Base-by-base conservation (phyloP, 2,797 vertebrate species). In the Anniella stebbinsi region DNA sequence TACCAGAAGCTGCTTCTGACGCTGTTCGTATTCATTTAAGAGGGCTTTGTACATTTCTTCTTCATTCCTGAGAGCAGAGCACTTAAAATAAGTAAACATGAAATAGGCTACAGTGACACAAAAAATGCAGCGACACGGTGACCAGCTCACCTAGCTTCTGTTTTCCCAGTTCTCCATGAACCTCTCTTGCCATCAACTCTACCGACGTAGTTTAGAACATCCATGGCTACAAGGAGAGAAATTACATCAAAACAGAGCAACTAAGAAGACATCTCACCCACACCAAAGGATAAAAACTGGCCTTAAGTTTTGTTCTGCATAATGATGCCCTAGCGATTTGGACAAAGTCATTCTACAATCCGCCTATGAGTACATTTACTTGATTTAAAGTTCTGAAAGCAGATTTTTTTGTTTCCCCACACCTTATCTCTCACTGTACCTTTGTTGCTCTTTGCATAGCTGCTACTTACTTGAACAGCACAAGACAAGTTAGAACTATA, bases 31-130 rank as follows among this genome's bases (percentile, higher is more conserved):
- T 93, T 99, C 98, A 69, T 93, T 97, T 91, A 99, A 96, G 93
- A 99, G 97, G 92, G 98, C 96, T 95, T 98, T 99, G 96, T 99
- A 99, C 99, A 99, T 99, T 92, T 98, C 98, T 66, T 98, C 98
- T 95, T 99, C 99, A 0, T 99, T 99, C 95, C 99, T 99, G 90
- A 84, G 96, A 95, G 92, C 83, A 95, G 86, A 94, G 92, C 10
- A 90, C 84, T 89, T 91, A 95, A 12, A 94, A 92, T 95, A 93
- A 92, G 66, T 90, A 88, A 83, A 72, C 21, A 75, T 69, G 82
- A 88, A 1, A 92, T 28, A 87, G 15, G 51, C 72, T 86, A 89
- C n/a, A 88, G 82, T 67, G 30, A 83, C 3, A 69, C 82, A n/a
- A 41, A 77, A 41, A 41, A 78, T 17, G 51, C 69, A 83, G 38